Evolutionary conservation across 1,140 invertebrate species (phyloP), one percentile per base, ranked within the genome.

Genomic region (Archegozetes longisetosus): DNA sequence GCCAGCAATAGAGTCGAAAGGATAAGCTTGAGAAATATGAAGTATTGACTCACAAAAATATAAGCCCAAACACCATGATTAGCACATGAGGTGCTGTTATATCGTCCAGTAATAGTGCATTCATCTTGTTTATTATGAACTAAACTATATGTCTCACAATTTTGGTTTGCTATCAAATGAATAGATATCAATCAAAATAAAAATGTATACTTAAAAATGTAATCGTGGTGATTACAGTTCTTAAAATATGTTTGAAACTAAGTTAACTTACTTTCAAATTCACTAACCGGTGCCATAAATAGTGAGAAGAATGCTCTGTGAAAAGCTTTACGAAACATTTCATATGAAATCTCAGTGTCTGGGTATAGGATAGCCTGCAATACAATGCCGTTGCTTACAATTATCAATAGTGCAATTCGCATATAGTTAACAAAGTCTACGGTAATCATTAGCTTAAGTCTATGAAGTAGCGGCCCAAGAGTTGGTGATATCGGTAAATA

Each of bases 341-440:
- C 68, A 14, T 57, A 53, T 32, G 63, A 63, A 3, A 75, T 57
- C n/a, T 73, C 71, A 53, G 67, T 69, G 62, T 71, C 70, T 1
- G 74, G 74, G 62, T 72, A 75, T 24, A 74, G 66, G 12, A 71
- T 66, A 4, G 73, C 72, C 28, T 74, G 72, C 14, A 75, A 73
- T 2, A 73, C 72, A 0, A 75, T 69, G 14, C 70, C 72, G 28
- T 72, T 70, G 47, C 70, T 70, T 25, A 75, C 67, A 63, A 75
- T 69, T 23, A 74, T 72, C 12, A 75, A 67, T 23, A 72, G 58
- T n/a, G 73, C 72, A 67, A 76, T 72, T 3, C 70, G 64, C 49
- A 76, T 68, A 65, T 73, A 76, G 27, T 71, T 70, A 12, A 70
- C 61, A 66, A 76, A 74, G 63, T 76, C 74, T 53, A 72, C 66